These are phyloP conservation scores for Boloria euphrosyne DNA, from an alignment of 2,888 invertebrate genomes.

Conservation along the genomic window DNA sequence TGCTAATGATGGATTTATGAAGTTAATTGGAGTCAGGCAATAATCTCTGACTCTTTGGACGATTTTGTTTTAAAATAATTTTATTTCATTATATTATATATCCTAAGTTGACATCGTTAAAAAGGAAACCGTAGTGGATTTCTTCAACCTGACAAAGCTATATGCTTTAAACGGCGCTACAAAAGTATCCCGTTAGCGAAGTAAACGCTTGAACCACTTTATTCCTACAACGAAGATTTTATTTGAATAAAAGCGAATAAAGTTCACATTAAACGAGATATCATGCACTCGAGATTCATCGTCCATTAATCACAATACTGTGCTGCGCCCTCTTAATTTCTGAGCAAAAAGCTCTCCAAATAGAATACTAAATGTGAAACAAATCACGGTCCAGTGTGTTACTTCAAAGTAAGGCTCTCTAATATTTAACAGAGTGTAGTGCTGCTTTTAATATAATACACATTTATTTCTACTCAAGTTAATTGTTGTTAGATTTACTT, in stretches of 20 bases:
- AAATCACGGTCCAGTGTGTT: constrained; percentile 5
- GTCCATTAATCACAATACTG: constrained; percentile 41
- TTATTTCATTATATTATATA: not conserved
- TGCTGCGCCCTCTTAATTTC: constrained; percentile 19
- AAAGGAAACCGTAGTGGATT: not conserved
- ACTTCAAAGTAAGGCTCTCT: constrained; percentile 5
- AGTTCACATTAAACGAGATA: constrained; percentile 29
- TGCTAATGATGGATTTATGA: no score
- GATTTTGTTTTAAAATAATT: no score
- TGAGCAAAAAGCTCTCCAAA: constrained; percentile 7
- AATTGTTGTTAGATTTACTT: no score
- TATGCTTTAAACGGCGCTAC: constrained; percentile 1
- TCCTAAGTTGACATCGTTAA: not conserved
- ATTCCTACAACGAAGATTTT: constrained; percentile 21
- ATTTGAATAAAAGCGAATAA: constrained; percentile 25
- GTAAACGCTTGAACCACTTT: constrained; percentile 18
- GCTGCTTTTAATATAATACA: no score
- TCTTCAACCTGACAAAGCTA: constrained; percentile 18
- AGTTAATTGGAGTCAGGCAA: no score
- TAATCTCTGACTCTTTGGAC: no score
- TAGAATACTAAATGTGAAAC: constrained; percentile 17
- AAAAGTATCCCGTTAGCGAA: constrained; percentile 19
- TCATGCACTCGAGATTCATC: constrained; percentile 36
- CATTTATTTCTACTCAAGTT: no score
- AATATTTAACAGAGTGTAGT: no score